Base-by-base conservation (phyloP, 2,113 vertebrate species). In the Shinisaurus crocodilurus region DNA sequence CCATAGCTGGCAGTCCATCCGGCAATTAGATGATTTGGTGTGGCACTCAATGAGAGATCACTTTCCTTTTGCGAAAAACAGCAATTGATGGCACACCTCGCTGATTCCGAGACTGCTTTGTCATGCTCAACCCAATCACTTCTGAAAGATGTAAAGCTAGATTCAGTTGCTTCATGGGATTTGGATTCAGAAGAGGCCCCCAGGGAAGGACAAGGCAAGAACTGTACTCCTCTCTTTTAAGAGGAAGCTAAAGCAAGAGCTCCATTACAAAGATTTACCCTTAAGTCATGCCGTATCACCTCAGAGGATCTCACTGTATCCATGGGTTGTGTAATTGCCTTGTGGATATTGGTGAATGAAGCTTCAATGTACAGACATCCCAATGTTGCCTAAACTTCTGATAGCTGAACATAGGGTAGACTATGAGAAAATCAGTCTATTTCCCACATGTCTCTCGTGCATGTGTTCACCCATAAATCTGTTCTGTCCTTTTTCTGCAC, bases 81-180 rank as follows among this genome's bases (percentile, higher is more conserved):
- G 80, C 81, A 87, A 50, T 48, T 85, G 95, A 90, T 34, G 25
- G 50, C 63, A 91, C 37, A 91, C 37, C 75, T 1, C 32, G 20
- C 40, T 0, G 0, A 10, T 16, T 75, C 43, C 88, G 79, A 87
- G 84, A 72, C 27, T 57, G 15, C 57, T 81, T 91, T 90, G 82
- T 89, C 86, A 70, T 0, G 0, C 13, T 90, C 15, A 0, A 18
- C 40, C 82, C 40, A 50, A 72, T 6, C 40, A 27, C 0, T 0
- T 12, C 88, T 88, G 37, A 74, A 88, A 92, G 75, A 79, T 60
- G 18, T 34, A 80, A 48, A 74, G 27, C 63, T 6, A 15, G 88
- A 40, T 5, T 34, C 60, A 65, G 1, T 7, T 87, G 84, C 67
- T 65, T 72, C 34, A 37, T 34, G 75, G 37, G 40, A 8, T 16